Evolutionary conservation across 2,888 invertebrate genomes (phyloP).

Genomic region (Phaedon cochleariae): DNA sequence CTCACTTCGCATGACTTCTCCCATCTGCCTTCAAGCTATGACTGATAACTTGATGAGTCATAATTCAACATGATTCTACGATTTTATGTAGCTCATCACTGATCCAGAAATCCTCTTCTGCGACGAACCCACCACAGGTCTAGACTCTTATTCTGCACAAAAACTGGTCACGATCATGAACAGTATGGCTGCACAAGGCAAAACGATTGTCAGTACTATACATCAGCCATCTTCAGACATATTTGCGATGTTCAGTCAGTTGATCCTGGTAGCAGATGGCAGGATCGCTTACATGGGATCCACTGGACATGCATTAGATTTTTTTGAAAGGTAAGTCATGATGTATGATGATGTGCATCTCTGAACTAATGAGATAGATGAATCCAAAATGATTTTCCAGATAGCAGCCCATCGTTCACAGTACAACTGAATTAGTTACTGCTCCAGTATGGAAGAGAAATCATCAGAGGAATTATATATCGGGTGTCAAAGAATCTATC

Average conservation of each 20-base stretch:
- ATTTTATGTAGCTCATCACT: slow-evolving; percentile 73
- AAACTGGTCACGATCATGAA: slow-evolving; percentile 79
- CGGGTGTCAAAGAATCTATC: too few relatives aligned
- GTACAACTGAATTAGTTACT: too few relatives aligned
- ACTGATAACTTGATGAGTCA: too few relatives aligned
- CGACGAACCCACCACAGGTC: slow-evolving; percentile 95
- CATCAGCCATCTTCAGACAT: slow-evolving; percentile 93
- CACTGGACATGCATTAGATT: slow-evolving; percentile 69
- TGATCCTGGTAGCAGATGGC: slow-evolving; percentile 86
- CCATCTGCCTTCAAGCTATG: too few relatives aligned
- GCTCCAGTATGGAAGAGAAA: too few relatives aligned
- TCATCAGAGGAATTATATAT: too few relatives aligned
- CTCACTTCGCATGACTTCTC: too few relatives aligned
- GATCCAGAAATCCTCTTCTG: slow-evolving; percentile 93
- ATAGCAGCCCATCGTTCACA: too few relatives aligned
- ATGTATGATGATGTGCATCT: slow-evolving; percentile 37
- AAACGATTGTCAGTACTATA: slow-evolving; percentile 91
- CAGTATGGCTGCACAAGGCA: slow-evolving; percentile 76
- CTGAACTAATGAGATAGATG: too few relatives aligned
- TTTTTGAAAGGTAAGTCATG: slow-evolving; percentile 72
- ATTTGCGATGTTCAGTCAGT: slow-evolving; percentile 82
- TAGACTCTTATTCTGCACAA: slow-evolving; percentile 92
- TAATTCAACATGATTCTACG: too few relatives aligned
- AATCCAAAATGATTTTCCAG: slow-evolving; percentile 22
- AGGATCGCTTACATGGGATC: slow-evolving; percentile 85